Percentiles rank a stretch among this genome's conserved stretches.
phyloP scores from a whole-genome alignment of 1,140 invertebrate genomes.

The Drosophila pectinifera region DNA sequence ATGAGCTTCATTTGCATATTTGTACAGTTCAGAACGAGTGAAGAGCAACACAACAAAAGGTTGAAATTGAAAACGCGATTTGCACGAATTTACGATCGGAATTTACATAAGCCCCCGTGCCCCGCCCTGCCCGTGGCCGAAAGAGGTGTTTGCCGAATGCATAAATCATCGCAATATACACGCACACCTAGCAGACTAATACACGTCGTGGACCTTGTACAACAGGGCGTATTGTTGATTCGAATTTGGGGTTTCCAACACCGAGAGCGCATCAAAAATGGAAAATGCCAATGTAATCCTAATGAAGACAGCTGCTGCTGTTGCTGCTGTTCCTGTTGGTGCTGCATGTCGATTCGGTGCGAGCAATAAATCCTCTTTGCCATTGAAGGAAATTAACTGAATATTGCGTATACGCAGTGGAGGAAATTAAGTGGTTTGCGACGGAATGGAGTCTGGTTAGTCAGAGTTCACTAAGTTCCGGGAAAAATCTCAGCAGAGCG shows the following conservation, averaged over 20 bases:
- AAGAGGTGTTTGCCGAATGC: conserved; percentile 63
- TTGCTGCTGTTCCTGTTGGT: conserved; percentile 3
- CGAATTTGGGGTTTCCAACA: conserved; percentile 33
- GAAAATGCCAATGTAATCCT: conserved; percentile 56
- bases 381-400: conserved; percentile 62
- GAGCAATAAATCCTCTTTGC: conserved; percentile 58
- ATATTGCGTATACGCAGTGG: conserved; percentile 52
- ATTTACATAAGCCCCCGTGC: conserved; percentile 28
- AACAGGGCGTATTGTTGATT: conserved; percentile 34
- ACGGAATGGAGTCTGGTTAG: neutral
- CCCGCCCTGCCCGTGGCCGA: neutral
- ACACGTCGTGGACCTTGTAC: conserved; percentile 21
- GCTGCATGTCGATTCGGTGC: conserved; percentile 1
- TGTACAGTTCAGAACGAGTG: conserved; percentile 17
- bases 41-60: conserved; percentile 55
- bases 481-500: neutral
- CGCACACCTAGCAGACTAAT: conserved; percentile 6
- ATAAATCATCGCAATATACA: conserved; percentile 63
- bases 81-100: conserved; percentile 54
- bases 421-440: conserved; percentile 54
- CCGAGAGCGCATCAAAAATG: conserved; percentile 45
- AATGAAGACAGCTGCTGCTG: conserved; percentile 36
- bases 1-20: conserved; percentile 68
- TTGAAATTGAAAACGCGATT: conserved; percentile 70
- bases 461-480: neutral